phyloP scores from a whole-genome alignment of 1,140 invertebrate genomes.

The Ladona fulva region DNA sequence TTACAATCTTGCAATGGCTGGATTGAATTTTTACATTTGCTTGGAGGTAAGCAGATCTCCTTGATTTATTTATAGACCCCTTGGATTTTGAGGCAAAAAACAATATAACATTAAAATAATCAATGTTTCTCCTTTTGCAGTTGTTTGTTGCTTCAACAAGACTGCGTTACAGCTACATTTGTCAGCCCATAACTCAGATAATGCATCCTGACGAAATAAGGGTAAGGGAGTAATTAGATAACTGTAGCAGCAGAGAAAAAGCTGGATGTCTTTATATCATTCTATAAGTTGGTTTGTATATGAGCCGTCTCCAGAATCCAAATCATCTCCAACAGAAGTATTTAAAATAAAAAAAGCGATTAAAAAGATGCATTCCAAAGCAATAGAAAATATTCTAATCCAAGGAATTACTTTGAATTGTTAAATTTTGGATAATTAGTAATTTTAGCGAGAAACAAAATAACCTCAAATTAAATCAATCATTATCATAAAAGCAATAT shows the following conservation, averaged over 20 bases:
- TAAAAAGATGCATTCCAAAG: no score
- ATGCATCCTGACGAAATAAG: conserved; percentile 75
- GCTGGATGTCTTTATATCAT: no score
- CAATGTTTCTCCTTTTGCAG: conserved; percentile 39
- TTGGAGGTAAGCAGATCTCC: conserved; percentile 45
- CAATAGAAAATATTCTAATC: no score
- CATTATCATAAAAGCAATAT: no score
- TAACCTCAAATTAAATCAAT: no score
- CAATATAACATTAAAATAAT: no score
- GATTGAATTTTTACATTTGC: conserved; percentile 78
- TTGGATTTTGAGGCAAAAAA: no score
- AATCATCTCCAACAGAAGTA: background rate
- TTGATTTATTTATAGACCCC: no score
- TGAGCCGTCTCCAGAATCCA: conserved; percentile 15
- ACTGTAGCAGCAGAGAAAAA: no score
- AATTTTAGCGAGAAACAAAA: no score
- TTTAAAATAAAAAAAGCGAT: conserved; percentile 12
- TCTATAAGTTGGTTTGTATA: background rate
- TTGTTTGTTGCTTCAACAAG: conserved; percentile 61
- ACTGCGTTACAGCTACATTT: conserved; percentile 78
- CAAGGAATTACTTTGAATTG: no score
- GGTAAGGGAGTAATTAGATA: conserved; percentile 38
- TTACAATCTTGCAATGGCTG: conserved; percentile 79
- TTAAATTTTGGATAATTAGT: no score
- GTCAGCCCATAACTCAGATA: conserved; percentile 75